Evolutionary conservation across 2,888 invertebrate genomes (phyloP).

Genomic region (Monoplex corrugatus): DNA sequence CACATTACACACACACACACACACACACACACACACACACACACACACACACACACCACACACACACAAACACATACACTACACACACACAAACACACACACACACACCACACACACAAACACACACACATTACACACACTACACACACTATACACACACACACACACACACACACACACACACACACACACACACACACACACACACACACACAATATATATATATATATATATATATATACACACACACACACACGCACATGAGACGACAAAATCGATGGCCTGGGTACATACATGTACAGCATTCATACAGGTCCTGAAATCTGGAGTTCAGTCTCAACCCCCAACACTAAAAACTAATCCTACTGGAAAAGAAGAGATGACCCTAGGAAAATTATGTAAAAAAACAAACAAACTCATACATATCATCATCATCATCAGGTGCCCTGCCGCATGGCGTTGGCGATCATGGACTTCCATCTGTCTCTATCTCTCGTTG

Average conservation of each 20-base stretch:
- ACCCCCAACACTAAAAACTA: too few relatives aligned
- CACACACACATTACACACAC: neutral
- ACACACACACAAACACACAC: neutral
- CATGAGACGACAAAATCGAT: too few relatives aligned
- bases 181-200: slow-evolving; percentile 29
- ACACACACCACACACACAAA: neutral
- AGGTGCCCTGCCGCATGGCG: too few relatives aligned
- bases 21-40: slow-evolving; percentile 7
- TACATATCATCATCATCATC: too few relatives aligned
- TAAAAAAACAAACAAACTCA: too few relatives aligned
- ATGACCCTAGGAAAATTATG: too few relatives aligned
- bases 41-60: slow-evolving; percentile 34
- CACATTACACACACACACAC: neutral
- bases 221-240: neutral
- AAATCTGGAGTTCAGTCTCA: too few relatives aligned
- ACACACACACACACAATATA: neutral
- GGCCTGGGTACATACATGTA: too few relatives aligned
- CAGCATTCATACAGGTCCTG: too few relatives aligned
- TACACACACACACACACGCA: slow-evolving; percentile 11
- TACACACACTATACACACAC: neutral
- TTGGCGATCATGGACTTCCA: too few relatives aligned
- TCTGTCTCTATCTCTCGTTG: too few relatives aligned
- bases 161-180: slow-evolving; percentile 16
- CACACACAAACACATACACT: neutral
- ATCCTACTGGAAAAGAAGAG: too few relatives aligned